Base-by-base conservation (phyloP, 1,140 invertebrate genomes). In the Oryzaephilus surinamensis region DNA sequence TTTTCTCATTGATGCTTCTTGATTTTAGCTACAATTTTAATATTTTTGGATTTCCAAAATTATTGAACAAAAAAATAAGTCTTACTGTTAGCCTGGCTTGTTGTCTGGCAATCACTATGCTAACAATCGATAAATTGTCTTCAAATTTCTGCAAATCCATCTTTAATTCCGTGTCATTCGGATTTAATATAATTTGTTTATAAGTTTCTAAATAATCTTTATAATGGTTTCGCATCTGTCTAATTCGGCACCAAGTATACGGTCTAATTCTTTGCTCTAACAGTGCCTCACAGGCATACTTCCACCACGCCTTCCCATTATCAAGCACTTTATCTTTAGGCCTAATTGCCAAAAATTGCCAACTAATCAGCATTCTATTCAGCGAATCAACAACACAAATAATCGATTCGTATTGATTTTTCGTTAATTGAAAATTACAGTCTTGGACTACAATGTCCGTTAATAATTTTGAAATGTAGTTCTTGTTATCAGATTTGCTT, bases 361-460 rank as follows among this genome's bases (percentile, higher is more conserved):
- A 78, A 45, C 79, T 86, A 5, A 82, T 65, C 17, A 71, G 65
- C 47, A 84, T 79, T 47, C 77, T 64, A 45, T 73, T 61, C 44
- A 87, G 74, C 0, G 81, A 79, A 48, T 81, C 71, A 11, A 69
- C 52, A 2, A 86, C 60, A 23, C 72, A 70, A 37, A 77, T 66
- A 8, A 86, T 70, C 6, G 79, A 78, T 4, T 83, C 60, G 51
- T 81, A 85, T 58, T 89, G 84, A 44, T 74, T 64, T 34, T 81
- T 70, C 0, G 79, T 79, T 20, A 87, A 51, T 55, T 85, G 78
- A 37, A 81, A 59, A 12, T 81, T 81, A 37, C 81, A 76, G 57
- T 88, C 84, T 49, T 85, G 79, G 5, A 88, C 57, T 14, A 85
- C 76, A 26, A 85, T 74, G 52, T 88, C 84, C 4, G 81, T 68